phyloP scores from a whole-genome alignment of 2,888 invertebrate genomes.

The Andrena haemorrhoa region DNA sequence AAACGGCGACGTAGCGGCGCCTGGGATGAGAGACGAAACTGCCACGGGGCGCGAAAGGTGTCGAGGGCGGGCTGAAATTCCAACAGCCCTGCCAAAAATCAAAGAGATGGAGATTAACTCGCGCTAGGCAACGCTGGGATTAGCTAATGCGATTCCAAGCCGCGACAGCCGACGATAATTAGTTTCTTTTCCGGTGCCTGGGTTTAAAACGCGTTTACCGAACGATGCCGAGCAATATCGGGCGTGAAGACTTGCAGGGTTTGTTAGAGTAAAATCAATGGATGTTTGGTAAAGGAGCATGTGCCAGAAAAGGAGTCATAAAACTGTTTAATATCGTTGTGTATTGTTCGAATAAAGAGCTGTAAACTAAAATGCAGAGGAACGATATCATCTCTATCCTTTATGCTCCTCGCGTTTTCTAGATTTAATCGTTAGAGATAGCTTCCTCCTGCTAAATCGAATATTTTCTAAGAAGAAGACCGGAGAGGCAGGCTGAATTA shows the following conservation, averaged over 20 bases:
- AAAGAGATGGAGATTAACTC: constrained; percentile 82
- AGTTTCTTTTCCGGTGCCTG: constrained; percentile 24
- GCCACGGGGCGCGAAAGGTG: constrained; percentile 38
- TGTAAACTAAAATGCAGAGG: too few relatives aligned
- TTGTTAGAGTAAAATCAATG: not conserved
- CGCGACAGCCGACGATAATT: constrained; percentile 62
- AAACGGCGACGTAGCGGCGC: constrained; percentile 46
- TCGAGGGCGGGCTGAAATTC: constrained; percentile 56
- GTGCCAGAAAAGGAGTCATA: too few relatives aligned
- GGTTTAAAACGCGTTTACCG: not conserved
- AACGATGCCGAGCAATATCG: not conserved
- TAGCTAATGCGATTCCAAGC: constrained; percentile 77
- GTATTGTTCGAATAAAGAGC: too few relatives aligned
- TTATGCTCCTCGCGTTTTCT: too few relatives aligned
- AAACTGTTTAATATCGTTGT: too few relatives aligned
- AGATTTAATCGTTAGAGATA: too few relatives aligned
- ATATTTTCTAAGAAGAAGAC: not conserved
- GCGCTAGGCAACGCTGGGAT: constrained; percentile 69
- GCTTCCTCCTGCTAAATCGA: not conserved
- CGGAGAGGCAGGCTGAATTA: not conserved
- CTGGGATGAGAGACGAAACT: constrained; percentile 51
- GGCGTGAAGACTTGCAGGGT: not conserved
- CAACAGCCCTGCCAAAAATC: constrained; percentile 80
- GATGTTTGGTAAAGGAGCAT: not conserved
- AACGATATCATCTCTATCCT: too few relatives aligned